These are phyloP conservation scores for Xestia sexstrigata DNA, from an alignment of 2,888 invertebrate species.

Conservation along the genomic window DNA sequence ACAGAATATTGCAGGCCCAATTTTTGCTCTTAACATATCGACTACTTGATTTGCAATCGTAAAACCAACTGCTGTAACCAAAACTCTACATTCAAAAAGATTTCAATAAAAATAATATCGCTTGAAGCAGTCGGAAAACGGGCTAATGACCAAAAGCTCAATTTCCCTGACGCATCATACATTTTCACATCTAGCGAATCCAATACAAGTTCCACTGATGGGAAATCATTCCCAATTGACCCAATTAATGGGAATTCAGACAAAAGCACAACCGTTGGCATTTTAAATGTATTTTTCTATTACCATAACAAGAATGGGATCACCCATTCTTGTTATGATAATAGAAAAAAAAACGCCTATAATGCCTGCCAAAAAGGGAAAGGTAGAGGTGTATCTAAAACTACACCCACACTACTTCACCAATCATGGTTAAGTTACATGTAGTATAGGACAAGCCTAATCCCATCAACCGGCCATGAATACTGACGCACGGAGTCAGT, in stretches of 20 bases:
- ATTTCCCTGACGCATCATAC: background rate
- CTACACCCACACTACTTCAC: background rate
- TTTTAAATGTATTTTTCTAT: slow-evolving; percentile 36
- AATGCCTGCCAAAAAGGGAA: background rate
- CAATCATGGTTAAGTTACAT: background rate
- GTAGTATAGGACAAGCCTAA: background rate
- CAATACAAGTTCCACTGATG: slow-evolving; percentile 32
- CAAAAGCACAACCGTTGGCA: slow-evolving; percentile 28
- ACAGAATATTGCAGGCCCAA: no score
- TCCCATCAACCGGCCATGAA: background rate
- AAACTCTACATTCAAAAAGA: slow-evolving; percentile 1
- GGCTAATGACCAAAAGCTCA: background rate
- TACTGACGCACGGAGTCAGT: no score
- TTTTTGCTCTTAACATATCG: no score
- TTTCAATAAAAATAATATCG: background rate
- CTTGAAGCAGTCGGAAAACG: background rate
- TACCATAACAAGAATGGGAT: slow-evolving; percentile 42
- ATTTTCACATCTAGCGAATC: slow-evolving; percentile 25
- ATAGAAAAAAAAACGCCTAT: no score
- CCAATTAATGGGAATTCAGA: slow-evolving; percentile 36
- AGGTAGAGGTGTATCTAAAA: background rate
- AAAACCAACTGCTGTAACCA: no score
- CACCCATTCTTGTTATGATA: no score
- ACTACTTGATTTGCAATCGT: no score
- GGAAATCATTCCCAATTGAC: slow-evolving; percentile 40